Conservation (phyloP, 2,113 vertebrate species). For the Ancistrus triradiatus region DNA sequence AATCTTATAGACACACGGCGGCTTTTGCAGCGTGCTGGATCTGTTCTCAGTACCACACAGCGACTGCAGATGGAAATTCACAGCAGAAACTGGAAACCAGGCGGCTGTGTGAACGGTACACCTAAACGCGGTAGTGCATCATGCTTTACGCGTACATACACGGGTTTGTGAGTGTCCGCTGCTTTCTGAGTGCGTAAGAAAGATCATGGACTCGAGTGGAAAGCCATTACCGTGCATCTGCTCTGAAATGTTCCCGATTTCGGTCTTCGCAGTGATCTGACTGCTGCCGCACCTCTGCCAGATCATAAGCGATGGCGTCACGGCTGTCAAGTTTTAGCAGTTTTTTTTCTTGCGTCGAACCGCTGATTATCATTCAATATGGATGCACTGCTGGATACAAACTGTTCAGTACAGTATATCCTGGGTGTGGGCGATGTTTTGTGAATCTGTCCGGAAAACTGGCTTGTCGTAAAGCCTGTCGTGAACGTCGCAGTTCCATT, state of each 20-base stretch:
- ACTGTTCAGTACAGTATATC: neutral
- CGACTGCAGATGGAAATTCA: conserved; percentile 16
- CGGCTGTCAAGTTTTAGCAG: conserved; percentile 37
- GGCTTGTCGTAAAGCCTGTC: conserved; percentile 45
- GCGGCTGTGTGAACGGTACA: conserved; percentile 14
- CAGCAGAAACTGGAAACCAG: conserved; percentile 15
- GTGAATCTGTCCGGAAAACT: conserved; percentile 17
- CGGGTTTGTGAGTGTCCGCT: neutral
- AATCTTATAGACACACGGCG: conserved; percentile 2
- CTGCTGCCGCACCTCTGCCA: conserved; percentile 55
- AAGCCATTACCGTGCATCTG: conserved; percentile 44
- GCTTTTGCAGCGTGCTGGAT: no score
- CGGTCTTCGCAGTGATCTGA: conserved; percentile 28
- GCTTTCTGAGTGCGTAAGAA: neutral
- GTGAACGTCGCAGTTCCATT: conserved; percentile 23
- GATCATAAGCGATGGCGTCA: conserved; percentile 53
- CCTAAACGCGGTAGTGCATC: conserved; percentile 17
- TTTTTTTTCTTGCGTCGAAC: conserved; percentile 7
- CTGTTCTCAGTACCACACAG: neutral
- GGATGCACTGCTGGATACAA: conserved; percentile 2
- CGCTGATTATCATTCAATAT: neutral
- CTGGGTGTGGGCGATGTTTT: neutral
- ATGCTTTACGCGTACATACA: conserved; percentile 1
- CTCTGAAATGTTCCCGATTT: conserved; percentile 20
- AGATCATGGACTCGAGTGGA: neutral